Base-by-base conservation (phyloP, 2,113 vertebrate species). In the Chlorodrepanis virens region DNA sequence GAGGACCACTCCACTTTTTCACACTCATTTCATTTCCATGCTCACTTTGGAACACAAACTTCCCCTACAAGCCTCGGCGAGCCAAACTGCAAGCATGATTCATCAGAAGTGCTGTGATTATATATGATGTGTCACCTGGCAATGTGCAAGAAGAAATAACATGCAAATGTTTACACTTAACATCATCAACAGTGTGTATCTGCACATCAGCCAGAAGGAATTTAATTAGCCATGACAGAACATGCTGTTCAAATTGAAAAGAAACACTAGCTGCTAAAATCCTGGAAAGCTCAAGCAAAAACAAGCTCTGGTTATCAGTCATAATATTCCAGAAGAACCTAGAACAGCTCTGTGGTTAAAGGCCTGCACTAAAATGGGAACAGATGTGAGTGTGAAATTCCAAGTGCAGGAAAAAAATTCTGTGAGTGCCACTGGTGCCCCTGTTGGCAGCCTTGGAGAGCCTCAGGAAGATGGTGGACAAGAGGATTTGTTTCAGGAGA, bases 171-270 rank as follows among this genome's bases (percentile, higher is more conserved):
- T 96, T 94, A 96, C 88, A 90, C 92, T 87, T 83, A 90, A 92
- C 83, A 95, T 94, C 84, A 88, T 89, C 96, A 92, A 95, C 95
- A 96, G 96, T 84, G 87, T 94, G 94, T 91, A 94, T 92, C 87
- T 80, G 92, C 93, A 95, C 94, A 94, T 94, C 94, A 97, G 95
- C 75, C 91, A 95, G 94, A 81, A 95, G 87, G 91, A 95, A 96
- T 96, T 96, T 89, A 97, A 95, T 95, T 92, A 96, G 89, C 92
- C 95, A 96, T 92, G 92, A 94, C 93, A 96, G 93, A 94, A 96
- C 91, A 95, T 71, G 95, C 89, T 92, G 90, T 89, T 95, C 91
- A 37, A 50, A 81, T 74, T 50, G 92, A 92, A 91, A 94, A 94
- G 87, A 96, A 97, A 96, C 87, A 83, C 80, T 80, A 89, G 94